These are phyloP conservation scores for Pelmatolapia mariae DNA, from an alignment of 2,113 vertebrate species.

Conservation along the genomic window DNA sequence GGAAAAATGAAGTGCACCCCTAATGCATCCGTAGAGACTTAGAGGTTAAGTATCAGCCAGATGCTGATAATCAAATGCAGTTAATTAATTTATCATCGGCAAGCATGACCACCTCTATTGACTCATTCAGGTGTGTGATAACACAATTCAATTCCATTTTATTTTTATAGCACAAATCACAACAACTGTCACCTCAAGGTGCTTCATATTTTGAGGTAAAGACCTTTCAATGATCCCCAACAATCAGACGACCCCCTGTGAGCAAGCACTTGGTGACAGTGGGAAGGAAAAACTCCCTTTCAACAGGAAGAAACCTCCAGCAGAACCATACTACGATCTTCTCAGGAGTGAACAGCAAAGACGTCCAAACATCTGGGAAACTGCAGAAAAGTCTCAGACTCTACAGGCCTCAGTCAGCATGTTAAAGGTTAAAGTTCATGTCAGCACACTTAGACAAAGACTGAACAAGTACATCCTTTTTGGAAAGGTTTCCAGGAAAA, in stretches of 20 bases:
- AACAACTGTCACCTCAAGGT: background rate
- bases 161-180: background rate
- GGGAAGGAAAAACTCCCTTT: background rate
- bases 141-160: background rate
- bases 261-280: background rate
- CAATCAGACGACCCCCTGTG: background rate
- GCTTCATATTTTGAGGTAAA: background rate
- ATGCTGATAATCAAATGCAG: background rate
- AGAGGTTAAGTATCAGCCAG: background rate
- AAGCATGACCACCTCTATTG: background rate
- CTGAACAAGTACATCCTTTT: accelerated
- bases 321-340: background rate
- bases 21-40: accelerated
- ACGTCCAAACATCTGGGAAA: accelerated
- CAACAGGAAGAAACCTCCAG: background rate
- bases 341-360: background rate
- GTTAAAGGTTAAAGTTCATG: background rate
- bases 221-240: background rate
- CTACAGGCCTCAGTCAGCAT: accelerated
- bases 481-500: background rate
- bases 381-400: background rate
- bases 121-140: background rate
- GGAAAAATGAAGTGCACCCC: accelerated
- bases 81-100: background rate
- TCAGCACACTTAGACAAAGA: background rate